Conservation (phyloP, 2,797 vertebrate species). For the Typhlichthys eigenmanni region DNA sequence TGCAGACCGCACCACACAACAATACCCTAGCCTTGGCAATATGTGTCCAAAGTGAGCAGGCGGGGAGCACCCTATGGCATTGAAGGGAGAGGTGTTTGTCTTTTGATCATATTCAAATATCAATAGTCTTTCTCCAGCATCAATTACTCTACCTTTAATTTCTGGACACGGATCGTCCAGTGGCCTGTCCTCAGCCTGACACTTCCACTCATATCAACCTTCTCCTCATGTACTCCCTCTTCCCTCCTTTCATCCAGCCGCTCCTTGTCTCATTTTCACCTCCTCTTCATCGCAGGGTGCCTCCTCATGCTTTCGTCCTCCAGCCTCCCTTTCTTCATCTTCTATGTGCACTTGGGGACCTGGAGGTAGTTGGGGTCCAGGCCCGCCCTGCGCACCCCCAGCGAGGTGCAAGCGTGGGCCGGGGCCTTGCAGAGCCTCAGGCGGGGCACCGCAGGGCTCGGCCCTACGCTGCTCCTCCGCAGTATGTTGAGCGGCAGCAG, state of each 20-base stretch:
- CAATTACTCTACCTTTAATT: too few species aligned
- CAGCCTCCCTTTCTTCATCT: constrained; percentile 83
- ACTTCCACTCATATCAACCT: background rate
- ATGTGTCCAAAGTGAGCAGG: too few species aligned
- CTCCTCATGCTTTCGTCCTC: constrained; percentile 75
- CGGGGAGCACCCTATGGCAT: too few species aligned
- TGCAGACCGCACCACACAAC: too few species aligned
- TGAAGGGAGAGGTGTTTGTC: too few species aligned
- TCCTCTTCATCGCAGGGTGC: constrained; percentile 45
- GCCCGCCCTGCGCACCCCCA: constrained; percentile 51
- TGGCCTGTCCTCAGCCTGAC: background rate
- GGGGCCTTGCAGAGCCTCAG: constrained; percentile 90
- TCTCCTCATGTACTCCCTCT: background rate
- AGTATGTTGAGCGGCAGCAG: constrained; percentile 85
- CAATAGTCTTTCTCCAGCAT: too few species aligned
- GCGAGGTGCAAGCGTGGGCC: constrained; percentile 74
- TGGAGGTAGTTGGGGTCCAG: constrained; percentile 77
- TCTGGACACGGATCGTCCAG: too few species aligned
- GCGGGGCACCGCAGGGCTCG: constrained; percentile 84
- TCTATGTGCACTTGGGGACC: constrained; percentile 94
- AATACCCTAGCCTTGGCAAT: too few species aligned
- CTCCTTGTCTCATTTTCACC: constrained; percentile 30
- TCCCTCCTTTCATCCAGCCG: constrained; percentile 14
- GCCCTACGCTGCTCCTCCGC: constrained; percentile 88
- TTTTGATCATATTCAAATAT: too few species aligned